A percentile compares a stretch with the other conserved stretches of the same genome.
phyloP scores from a whole-genome alignment of 2,113 vertebrate species.

The Sorex fumeus region DNA sequence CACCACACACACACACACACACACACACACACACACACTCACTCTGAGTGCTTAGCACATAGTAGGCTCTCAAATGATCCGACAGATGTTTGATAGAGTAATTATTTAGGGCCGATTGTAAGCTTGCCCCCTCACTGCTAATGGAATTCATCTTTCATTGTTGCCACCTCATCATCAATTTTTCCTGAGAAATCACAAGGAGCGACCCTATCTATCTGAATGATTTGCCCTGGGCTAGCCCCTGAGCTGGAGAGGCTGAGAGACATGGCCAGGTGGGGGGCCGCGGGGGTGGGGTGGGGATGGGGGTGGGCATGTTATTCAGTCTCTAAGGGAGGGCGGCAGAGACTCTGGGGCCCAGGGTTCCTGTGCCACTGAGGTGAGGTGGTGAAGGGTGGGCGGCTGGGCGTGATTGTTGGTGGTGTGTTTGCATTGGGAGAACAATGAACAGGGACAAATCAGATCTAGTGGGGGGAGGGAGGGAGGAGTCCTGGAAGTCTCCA shows the following conservation, averaged over 20 bases:
- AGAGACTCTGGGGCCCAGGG: not conserved
- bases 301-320: not conserved
- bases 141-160: not conserved
- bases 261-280: not conserved
- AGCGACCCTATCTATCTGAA: not conserved
- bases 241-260: not conserved
- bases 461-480: constrained; percentile 43
- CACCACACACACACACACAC: too few species aligned
- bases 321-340: too few species aligned
- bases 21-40: too few species aligned
- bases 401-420: not conserved
- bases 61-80: constrained; percentile 56
- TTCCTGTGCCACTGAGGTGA: accelerated
- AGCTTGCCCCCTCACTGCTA: not conserved
- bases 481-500: constrained; percentile 34
- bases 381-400: too few species aligned
- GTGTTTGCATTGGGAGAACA: constrained; percentile 46
- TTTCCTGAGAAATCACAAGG: constrained; percentile 24
- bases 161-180: not conserved
- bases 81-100: not conserved
- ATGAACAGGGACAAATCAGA: constrained; percentile 60
- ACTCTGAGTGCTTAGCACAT: not conserved
- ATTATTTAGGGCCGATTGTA: not conserved
- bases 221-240: not conserved
- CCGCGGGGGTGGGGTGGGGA: not conserved